phyloP scores from a whole-genome alignment of 35 echinoderm and acorn worm species.

The Ophioderma brevispina region DNA sequence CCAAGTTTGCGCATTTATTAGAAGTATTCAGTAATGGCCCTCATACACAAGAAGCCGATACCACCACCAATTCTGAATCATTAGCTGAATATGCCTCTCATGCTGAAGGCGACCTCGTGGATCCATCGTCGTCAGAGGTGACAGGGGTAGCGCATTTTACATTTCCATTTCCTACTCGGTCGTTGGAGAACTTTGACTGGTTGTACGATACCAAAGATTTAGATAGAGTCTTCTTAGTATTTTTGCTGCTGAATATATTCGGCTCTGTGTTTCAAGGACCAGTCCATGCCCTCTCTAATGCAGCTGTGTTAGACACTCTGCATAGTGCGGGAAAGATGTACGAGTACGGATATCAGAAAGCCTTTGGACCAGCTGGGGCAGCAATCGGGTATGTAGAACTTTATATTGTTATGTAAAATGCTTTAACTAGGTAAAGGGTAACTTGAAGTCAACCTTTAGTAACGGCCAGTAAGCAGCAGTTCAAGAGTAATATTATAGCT shows the following conservation, averaged over 20 bases:
- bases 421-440: too few relatives aligned
- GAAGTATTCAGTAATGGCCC: not conserved
- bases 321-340: conserved; percentile 16
- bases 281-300: conserved; percentile 12
- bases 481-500: too few relatives aligned
- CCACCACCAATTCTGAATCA: not conserved
- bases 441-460: too few relatives aligned
- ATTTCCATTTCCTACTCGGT: not conserved
- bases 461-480: too few relatives aligned
- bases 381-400: conserved; percentile 29
- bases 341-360: conserved; percentile 38
- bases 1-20: not conserved
- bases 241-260: conserved; percentile 25
- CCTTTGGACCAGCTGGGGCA: conserved; percentile 32
- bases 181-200: conserved; percentile 20
- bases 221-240: not conserved
- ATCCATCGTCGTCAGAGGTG: not conserved
- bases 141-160: not conserved
- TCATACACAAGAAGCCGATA: not conserved
- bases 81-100: not conserved
- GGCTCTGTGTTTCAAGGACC: conserved; percentile 35
- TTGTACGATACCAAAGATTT: conserved; percentile 23
- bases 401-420: too few relatives aligned
- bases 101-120: not conserved
- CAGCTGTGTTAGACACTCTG: conserved; percentile 28